Evolutionary conservation across 1,140 invertebrate species (phyloP), one percentile per base, ranked within the genome.

Genomic region (Sinonovacula constricta): DNA sequence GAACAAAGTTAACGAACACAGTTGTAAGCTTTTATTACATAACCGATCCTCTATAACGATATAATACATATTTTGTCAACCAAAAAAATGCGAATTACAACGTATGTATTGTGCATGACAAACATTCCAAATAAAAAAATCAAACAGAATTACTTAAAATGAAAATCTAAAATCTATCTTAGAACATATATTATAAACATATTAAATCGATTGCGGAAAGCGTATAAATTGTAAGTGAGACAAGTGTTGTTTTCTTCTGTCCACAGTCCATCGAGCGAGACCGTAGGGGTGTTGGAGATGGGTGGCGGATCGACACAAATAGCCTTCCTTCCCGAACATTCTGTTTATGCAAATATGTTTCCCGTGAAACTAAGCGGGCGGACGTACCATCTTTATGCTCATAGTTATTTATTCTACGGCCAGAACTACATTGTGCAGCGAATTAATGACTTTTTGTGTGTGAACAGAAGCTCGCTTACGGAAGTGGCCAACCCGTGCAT

Each of bases 271-370:
- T 51, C 60, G 30, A 79, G 54, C 33, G 54, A 87, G 66, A 78
- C 85, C 15, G 77, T 85, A 33, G 93, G 93, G 3, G 87, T 92
- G 5, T 80, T 93, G 26, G 93, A 93, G 83, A 88, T 93, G 86
- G 93, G 93, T 51, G 93, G 93, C 49, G 93, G 92, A 0, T 93
- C 93, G 1, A 92, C 92, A 7, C 93, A 93, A 84, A 92, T 93
- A 34, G 88, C 92, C 2, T 92, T 92, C 84, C 82, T 88, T 22
- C 89, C 90, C 18, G 76, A 81, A 51, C 82, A 74, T 2, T 84
- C 85, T 7, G 66, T 90, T 28, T 84, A 86, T 66, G 85, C 85
- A 51, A 85, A 87, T 49, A 92, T 88, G 84, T 92, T 81, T 76
- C 85, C 66, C 30, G 80, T 87, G 34, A 77, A 68, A 24, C 78